Evolutionary conservation across 2,113 vertebrate genomes (phyloP).

Genomic region (Calonectris borealis): DNA sequence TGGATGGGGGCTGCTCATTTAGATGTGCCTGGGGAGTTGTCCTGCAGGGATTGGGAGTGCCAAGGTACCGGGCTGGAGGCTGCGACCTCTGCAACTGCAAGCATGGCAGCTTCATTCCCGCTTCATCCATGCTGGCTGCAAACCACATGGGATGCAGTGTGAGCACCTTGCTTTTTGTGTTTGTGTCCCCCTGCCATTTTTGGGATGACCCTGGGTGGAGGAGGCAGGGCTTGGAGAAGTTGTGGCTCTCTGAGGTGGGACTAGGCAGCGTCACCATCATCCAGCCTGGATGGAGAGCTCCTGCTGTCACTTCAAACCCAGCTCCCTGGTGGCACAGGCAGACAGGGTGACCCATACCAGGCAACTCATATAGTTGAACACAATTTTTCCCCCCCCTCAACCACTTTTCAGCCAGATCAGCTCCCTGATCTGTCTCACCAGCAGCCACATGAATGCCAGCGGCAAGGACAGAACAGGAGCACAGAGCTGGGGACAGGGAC

Average conservation of each 20-base stretch:
- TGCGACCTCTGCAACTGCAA: background rate
- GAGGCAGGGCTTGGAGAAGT: background rate
- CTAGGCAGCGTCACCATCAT: accelerated
- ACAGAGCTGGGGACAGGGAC: background rate
- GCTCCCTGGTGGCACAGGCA: background rate
- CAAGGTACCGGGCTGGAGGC: background rate
- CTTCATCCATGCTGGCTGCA: background rate
- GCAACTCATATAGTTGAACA: background rate
- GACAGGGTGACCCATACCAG: background rate
- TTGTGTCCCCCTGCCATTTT: background rate
- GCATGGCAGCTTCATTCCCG: background rate
- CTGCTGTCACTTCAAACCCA: background rate
- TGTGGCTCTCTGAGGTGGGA: background rate
- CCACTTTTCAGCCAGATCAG: background rate
- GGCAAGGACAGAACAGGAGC: background rate
- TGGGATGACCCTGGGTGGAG: background rate
- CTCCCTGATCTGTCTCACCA: background rate
- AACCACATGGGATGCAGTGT: background rate
- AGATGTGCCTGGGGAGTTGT: too few species aligned
- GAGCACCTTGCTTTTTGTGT: accelerated
- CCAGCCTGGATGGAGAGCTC: background rate
- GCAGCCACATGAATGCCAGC: background rate
- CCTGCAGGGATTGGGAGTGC: too few species aligned
- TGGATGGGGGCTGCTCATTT: background rate
- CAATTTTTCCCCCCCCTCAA: background rate